A percentile compares a stretch with the other conserved stretches of the same genome.
phyloP scores from a whole-genome alignment of 2,888 invertebrate species.

The Mystacides longicornis region DNA sequence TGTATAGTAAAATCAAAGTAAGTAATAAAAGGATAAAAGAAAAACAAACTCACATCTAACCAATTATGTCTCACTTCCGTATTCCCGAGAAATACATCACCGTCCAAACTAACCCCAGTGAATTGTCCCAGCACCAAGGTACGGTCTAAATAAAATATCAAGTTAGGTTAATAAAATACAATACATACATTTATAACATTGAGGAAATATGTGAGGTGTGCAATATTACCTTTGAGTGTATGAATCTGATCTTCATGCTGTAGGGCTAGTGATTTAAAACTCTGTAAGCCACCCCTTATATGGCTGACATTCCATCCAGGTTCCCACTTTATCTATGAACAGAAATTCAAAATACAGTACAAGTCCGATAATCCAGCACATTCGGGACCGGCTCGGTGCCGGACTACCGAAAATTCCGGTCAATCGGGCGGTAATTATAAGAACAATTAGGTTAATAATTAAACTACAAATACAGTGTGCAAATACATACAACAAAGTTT shows the following conservation, averaged over 20 bases:
- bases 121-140: constrained; percentile 80
- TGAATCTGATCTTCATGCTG: constrained; percentile 67
- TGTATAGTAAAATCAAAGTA: no score
- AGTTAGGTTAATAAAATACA: constrained; percentile 1
- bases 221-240: constrained; percentile 51
- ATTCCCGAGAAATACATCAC: constrained; percentile 82
- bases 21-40: constrained; percentile 2
- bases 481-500: no score
- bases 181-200: no score
- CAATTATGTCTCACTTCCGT: constrained; percentile 91
- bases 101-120: constrained; percentile 86
- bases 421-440: no score
- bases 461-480: no score
- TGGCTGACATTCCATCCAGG: constrained; percentile 86
- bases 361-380: neutral
- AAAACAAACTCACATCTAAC: constrained; percentile 67
- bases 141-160: constrained; percentile 46
- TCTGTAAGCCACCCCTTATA: constrained; percentile 82
- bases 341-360: no score
- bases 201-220: neutral
- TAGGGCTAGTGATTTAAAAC: constrained; percentile 66
- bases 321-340: constrained; percentile 58
- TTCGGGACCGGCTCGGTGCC: no score
- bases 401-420: no score
- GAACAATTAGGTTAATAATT: no score